Evolutionary conservation across 2,797 vertebrate species (phyloP), one percentile per base, ranked within the genome.

Genomic region (Anguilla pacifica): DNA sequence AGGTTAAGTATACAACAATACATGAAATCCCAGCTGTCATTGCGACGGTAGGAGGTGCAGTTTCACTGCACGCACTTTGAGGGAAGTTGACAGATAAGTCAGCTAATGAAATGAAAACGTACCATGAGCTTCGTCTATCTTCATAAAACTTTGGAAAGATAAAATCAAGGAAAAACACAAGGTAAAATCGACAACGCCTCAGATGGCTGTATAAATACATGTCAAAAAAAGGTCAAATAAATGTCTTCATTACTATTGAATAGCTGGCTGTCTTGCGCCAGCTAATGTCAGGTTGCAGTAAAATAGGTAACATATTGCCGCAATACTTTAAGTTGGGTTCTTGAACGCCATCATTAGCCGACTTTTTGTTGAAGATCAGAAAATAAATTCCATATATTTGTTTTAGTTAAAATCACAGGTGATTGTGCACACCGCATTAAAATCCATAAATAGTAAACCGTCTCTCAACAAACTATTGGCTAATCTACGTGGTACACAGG

Each of bases 21-120:
- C 89, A 74, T 39, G 53, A 85, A 28, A 46, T 89, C 90, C 90
- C 90, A 89, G 43, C 59, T 86, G 67, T 74, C 86, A 85, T 43
- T 55, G 72, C 57, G 51, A 6, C 19, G 70, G n/a, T 85, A 85
- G 86, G 88, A 86, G 86, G 84, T 59, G 89, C 89, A 43, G 28
- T 84, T 35, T 25, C 43, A 25, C 81, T 61, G 87, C 85, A 84
- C 72, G 90, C 84, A 89, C 43, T 85, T 90, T 90, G 86, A 51
- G 90, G 91, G 92, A 92, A 90, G 89, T 92, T 74, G 57, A 11
- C 57, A 91, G 90, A 91, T 92, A 89, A 82, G 55, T 25, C 19
- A 22, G 17, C 74, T 5, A 77, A 17, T 31, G 35, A 22, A 7
- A n/a, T 5, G 19, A 59, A 46, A 46, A 39, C 74, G 17, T 17